A percentile compares a stretch with the other conserved stretches of the same genome.
These are phyloP conservation scores for Chondrilla cf. caribensis DNA, from an alignment of 37 sponge, comb jelly and placozoan genomes.

Conservation along the genomic window DNA sequence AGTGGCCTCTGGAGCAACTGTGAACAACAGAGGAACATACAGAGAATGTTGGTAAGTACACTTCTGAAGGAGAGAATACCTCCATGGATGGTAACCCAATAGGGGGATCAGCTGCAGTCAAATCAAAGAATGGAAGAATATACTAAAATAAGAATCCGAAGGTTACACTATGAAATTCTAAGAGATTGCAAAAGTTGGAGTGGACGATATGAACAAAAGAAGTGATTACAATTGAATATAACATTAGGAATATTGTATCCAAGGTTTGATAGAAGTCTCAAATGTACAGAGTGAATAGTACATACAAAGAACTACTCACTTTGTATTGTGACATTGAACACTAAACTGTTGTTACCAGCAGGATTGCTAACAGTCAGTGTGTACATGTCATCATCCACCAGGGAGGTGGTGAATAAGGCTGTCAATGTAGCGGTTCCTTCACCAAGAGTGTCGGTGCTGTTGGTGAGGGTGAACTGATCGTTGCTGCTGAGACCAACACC, in stretches of 20 bases:
- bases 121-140: no score
- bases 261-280: not conserved
- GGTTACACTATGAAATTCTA: no score
- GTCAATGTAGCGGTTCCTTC: conserved; percentile 14
- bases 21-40: no score
- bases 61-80: not conserved
- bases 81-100: no score
- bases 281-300: not conserved
- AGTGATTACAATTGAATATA: no score
- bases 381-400: conserved; percentile 29
- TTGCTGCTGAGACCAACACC: not conserved
- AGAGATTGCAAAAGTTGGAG: no score
- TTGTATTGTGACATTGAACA: not conserved
- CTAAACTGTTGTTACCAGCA: conserved; percentile 8
- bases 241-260: not conserved
- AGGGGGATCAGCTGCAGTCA: no score
- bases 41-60: not conserved
- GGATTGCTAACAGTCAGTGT: conserved; percentile 14
- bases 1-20: conserved; percentile 9
- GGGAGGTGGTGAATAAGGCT: not conserved
- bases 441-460: not conserved
- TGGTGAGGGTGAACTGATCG: conserved; percentile 2
- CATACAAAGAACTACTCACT: not conserved
- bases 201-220: no score
- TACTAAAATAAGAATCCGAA: no score